Evolutionary conservation across 1,140 invertebrate species (phyloP).

Genomic region (Drosophila guanche): DNA sequence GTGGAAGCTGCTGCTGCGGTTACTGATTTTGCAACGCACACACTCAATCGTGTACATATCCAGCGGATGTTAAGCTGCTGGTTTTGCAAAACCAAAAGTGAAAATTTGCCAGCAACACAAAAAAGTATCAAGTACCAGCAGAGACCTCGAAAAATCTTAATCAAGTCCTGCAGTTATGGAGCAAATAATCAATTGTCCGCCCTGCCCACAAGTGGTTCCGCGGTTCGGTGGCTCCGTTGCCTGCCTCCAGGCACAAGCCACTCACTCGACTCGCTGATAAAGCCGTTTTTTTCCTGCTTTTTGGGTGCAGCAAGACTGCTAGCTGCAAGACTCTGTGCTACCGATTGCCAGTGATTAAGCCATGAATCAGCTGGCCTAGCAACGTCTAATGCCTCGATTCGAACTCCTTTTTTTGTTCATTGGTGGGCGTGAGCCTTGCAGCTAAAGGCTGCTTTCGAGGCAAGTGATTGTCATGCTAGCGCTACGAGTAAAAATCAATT

Average conservation of each 20-base stretch:
- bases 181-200: constrained; percentile 75
- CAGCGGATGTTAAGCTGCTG: constrained; percentile 58
- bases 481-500: constrained; percentile 65
- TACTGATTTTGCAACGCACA: not conserved
- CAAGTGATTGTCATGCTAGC: constrained; percentile 73
- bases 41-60: constrained; percentile 25
- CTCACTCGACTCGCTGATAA: constrained; percentile 71
- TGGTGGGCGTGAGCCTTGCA: constrained; percentile 74
- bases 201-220: constrained; percentile 51
- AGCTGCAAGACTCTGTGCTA: constrained; percentile 56
- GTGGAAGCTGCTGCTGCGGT: constrained; percentile 54
- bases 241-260: constrained; percentile 63
- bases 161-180: constrained; percentile 71
- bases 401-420: constrained; percentile 33
- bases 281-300: constrained; percentile 53
- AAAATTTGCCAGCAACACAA: constrained; percentile 43
- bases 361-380: constrained; percentile 72
- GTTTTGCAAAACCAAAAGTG: constrained; percentile 34
- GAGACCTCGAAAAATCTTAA: constrained; percentile 41
- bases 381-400: constrained; percentile 51
- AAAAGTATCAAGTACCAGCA: constrained; percentile 18
- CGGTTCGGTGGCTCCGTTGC: constrained; percentile 9
- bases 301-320: constrained; percentile 65
- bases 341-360: constrained; percentile 76
- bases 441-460: constrained; percentile 33